Evolutionary conservation across 2,797 vertebrate genomes (phyloP).

Genomic region (Mallotus villosus): DNA sequence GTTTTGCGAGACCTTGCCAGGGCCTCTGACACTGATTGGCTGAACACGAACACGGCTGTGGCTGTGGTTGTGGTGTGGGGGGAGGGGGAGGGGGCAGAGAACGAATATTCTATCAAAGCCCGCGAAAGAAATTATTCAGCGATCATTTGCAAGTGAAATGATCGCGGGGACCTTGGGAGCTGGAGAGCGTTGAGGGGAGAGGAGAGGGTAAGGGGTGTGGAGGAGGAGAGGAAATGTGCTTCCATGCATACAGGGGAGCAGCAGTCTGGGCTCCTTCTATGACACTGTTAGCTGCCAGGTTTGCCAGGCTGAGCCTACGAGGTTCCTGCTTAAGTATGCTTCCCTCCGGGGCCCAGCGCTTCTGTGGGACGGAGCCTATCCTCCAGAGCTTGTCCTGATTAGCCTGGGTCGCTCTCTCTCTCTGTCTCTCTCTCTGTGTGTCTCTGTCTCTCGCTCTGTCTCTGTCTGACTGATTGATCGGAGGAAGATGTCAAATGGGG

Average conservation of each 20-base stretch:
- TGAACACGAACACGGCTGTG: constrained; percentile 1
- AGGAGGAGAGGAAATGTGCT: not conserved
- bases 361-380: not conserved
- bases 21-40: constrained; percentile 8
- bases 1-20: not conserved
- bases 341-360: not conserved
- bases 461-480: not conserved
- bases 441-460: not conserved
- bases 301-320: not conserved
- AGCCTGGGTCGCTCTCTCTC: not conserved
- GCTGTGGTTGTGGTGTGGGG: constrained; percentile 3
- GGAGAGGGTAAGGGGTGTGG: not conserved
- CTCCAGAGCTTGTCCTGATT: not conserved
- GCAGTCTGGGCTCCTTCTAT: too few species aligned
- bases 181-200: not conserved
- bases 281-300: too few species aligned
- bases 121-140: constrained; percentile 12
- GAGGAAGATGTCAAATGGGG: not conserved
- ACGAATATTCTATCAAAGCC: constrained; percentile 35
- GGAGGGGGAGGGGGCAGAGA: not conserved
- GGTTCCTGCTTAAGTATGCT: not conserved
- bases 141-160: constrained; percentile 42
- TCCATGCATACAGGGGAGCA: not conserved
- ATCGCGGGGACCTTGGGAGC: constrained; percentile 13
- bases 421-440: too few species aligned